phyloP scores from a whole-genome alignment of 2,113 vertebrate species.

The Cyrtonyx montezumae region DNA sequence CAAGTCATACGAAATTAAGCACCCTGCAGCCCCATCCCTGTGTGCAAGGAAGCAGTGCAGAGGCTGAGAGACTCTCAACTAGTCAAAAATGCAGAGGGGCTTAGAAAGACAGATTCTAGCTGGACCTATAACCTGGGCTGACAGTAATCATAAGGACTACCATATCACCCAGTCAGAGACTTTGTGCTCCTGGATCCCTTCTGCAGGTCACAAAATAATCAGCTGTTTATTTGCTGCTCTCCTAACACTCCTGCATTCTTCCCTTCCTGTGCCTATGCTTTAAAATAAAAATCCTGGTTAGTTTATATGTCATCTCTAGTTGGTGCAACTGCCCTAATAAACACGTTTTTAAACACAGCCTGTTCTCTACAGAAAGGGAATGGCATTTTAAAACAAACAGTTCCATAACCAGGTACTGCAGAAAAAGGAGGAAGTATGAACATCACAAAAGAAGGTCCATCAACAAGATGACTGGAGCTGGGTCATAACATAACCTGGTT shows the following conservation, averaged over 20 bases:
- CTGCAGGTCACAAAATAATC: neutral
- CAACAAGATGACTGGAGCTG: neutral
- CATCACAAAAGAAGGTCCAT: neutral
- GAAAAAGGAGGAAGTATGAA: neutral
- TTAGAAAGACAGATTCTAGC: neutral
- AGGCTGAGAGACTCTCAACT: neutral
- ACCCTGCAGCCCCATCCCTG: neutral
- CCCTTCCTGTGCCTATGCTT: neutral
- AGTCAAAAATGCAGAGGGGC: fast-evolving
- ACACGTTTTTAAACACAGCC: neutral
- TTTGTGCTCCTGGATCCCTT: neutral
- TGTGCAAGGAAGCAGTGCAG: neutral
- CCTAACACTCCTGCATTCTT: neutral
- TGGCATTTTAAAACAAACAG: neutral
- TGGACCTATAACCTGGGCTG: neutral
- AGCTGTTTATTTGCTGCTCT: neutral
- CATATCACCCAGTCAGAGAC: neutral
- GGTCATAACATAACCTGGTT: neutral
- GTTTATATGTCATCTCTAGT: neutral
- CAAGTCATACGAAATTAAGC: conserved; percentile 24
- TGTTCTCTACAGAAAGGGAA: neutral
- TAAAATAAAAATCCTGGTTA: neutral
- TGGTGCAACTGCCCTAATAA: conserved; percentile 6
- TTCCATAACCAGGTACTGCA: neutral
- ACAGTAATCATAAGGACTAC: neutral